Conservation (phyloP, 2,888 invertebrate species). For the Vesta saturnalis region DNA sequence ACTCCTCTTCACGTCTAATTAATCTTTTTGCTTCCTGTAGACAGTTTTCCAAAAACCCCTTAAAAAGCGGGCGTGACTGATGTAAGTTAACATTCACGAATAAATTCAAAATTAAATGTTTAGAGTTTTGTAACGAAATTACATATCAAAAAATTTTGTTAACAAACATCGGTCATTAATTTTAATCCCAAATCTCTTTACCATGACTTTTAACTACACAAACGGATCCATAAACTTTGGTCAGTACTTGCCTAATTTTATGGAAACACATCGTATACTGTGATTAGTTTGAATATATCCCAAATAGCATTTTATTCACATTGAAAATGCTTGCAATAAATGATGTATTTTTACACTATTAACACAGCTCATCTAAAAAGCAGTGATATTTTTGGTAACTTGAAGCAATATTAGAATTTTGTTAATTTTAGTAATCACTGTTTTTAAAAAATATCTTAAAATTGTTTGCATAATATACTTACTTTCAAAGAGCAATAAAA, state of each 20-base stretch:
- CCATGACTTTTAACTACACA: no score
- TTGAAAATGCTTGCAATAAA: conserved; percentile 57
- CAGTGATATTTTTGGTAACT: conserved; percentile 63
- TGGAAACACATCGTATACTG: conserved; percentile 42
- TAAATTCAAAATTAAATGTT: conserved; percentile 12
- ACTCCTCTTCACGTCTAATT: conserved; percentile 24
- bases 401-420: conserved; percentile 59
- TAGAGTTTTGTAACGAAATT: conserved; percentile 25
- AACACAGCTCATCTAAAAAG: conserved; percentile 51
- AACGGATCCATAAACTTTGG: no score
- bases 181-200: no score
- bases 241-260: no score
- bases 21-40: conserved; percentile 32
- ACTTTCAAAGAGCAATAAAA: conserved; percentile 36
- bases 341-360: conserved; percentile 61
- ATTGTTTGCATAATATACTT: conserved; percentile 35
- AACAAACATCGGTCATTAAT: conserved; percentile 27
- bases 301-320: conserved; percentile 47
- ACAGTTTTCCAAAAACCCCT: conserved; percentile 14
- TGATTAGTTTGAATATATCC: conserved; percentile 50
- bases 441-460: conserved; percentile 25
- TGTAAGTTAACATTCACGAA: conserved; percentile 21
- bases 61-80: conserved; percentile 21
- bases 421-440: conserved; percentile 35
- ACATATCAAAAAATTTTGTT: conserved; percentile 34